These are phyloP conservation scores for Steinernema hermaphroditum DNA, from an alignment of 2,888 invertebrate genomes.

Conservation along the genomic window DNA sequence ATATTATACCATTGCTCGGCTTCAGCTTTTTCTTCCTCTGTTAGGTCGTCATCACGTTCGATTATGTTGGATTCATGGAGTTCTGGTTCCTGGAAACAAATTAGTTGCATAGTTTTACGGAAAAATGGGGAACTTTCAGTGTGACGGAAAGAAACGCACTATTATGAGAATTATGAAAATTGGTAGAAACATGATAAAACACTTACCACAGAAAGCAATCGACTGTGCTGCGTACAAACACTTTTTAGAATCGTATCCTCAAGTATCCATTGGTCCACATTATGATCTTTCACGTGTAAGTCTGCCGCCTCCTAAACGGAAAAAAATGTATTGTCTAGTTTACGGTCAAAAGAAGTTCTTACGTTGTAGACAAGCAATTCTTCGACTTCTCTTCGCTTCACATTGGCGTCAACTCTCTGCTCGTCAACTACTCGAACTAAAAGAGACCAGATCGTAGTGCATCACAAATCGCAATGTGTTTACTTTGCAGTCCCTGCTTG, in stretches of 20 bases:
- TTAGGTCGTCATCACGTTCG: slow-evolving; percentile 55
- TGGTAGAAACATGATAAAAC: too few relatives aligned
- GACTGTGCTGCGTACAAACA: neutral
- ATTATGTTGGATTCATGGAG: slow-evolving; percentile 61
- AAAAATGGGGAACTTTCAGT: too few relatives aligned
- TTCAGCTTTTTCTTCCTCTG: slow-evolving; percentile 58
- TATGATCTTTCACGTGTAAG: slow-evolving; percentile 37
- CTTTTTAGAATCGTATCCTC: slow-evolving; percentile 50
- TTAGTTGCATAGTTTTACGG: neutral
- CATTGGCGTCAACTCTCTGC: slow-evolving; percentile 86
- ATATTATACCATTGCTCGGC: slow-evolving; percentile 47
- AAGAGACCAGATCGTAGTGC: slow-evolving; percentile 33
- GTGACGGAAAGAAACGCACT: too few relatives aligned
- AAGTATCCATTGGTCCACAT: slow-evolving; percentile 47
- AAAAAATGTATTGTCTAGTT: neutral
- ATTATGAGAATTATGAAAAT: too few relatives aligned
- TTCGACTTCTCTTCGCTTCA: slow-evolving; percentile 72
- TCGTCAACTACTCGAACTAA: slow-evolving; percentile 93
- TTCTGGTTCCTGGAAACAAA: slow-evolving; percentile 52
- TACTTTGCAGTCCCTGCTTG: slow-evolving; percentile 89
- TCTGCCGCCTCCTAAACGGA: slow-evolving; percentile 48
- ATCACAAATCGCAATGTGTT: slow-evolving; percentile 29
- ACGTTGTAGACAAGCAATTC: slow-evolving; percentile 72
- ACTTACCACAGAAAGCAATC: slow-evolving; percentile 2
- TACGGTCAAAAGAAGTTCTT: slow-evolving; percentile 30